Conservation (phyloP, 2,113 vertebrate species). For the Epinephelus cyanopodus region DNA sequence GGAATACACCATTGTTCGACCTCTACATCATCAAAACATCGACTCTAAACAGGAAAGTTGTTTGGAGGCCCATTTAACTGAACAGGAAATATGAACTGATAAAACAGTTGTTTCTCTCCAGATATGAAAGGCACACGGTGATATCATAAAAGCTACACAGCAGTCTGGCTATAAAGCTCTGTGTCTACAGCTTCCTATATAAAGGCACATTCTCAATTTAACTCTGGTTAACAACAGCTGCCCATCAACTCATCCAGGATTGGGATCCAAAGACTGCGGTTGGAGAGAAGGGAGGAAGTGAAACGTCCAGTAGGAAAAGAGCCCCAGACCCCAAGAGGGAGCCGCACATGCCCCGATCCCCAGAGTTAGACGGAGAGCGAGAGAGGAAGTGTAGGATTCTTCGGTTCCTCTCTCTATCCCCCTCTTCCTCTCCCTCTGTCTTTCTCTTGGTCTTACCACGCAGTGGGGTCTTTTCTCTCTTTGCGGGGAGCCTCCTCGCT, state of each 20-base stretch:
- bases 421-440: slow-evolving; percentile 27
- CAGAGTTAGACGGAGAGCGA: slow-evolving; percentile 44
- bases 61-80: slow-evolving; percentile 49
- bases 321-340: slow-evolving; percentile 48
- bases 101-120: slow-evolving; percentile 41
- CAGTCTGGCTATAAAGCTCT: slow-evolving; percentile 31
- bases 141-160: slow-evolving; percentile 32
- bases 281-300: slow-evolving; percentile 57
- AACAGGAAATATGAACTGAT: slow-evolving; percentile 52
- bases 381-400: slow-evolving; percentile 43
- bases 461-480: slow-evolving; percentile 81
- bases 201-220: slow-evolving; percentile 57
- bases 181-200: slow-evolving; percentile 35
- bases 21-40: slow-evolving; percentile 55
- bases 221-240: slow-evolving; percentile 52
- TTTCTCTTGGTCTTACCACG: slow-evolving; percentile 85
- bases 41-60: slow-evolving; percentile 69
- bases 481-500: slow-evolving; percentile 74
- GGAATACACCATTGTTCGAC: slow-evolving; percentile 62
- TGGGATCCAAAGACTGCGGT: slow-evolving; percentile 42
- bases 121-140: slow-evolving; percentile 60
- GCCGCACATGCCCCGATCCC: slow-evolving; percentile 55
- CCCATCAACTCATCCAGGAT: slow-evolving; percentile 32
- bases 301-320: slow-evolving; percentile 59
- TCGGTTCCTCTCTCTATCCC: slow-evolving; percentile 36